Evolutionary conservation across 1,140 invertebrate species (phyloP).

Genomic region (Caenorhabditis tropicalis): DNA sequence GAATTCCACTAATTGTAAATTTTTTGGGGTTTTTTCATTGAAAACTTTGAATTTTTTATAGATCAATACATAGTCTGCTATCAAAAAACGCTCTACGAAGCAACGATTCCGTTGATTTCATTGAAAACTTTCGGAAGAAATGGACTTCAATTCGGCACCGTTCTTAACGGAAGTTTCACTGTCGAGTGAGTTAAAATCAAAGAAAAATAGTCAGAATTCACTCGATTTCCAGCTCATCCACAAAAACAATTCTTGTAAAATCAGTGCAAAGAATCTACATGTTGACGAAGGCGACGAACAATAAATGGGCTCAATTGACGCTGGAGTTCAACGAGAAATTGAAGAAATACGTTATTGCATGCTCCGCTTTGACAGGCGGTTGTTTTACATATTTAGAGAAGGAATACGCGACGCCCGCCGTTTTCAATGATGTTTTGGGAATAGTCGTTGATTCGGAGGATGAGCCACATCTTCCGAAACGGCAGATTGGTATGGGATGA

Average conservation of each 20-base stretch:
- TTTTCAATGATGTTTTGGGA: conserved; percentile 2
- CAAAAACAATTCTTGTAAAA: not conserved
- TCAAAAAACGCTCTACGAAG: conserved; percentile 1
- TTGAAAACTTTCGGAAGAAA: conserved; percentile 6
- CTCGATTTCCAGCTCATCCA: not conserved
- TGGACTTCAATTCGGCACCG: not conserved
- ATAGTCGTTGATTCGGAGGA: not conserved
- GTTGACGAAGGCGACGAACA: not conserved
- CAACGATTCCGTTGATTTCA: not conserved
- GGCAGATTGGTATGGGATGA: not conserved
- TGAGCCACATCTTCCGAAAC: not conserved
- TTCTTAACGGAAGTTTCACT: not conserved
- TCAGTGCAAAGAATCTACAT: conserved; percentile 11
- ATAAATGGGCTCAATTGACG: conserved; percentile 11
- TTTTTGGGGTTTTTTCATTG: not conserved
- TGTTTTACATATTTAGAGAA: conserved; percentile 16
- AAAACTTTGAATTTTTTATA: not conserved
- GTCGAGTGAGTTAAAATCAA: not conserved
- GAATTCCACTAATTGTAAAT: not conserved
- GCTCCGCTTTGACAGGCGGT: not conserved
- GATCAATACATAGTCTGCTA: not conserved
- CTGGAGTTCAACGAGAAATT: not conserved
- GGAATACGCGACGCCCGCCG: not conserved
- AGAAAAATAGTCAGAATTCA: not conserved
- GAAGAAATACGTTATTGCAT: conserved; percentile 17